Conservation (phyloP, 2,113 vertebrate genomes). For the Oryzias woworae region DNA sequence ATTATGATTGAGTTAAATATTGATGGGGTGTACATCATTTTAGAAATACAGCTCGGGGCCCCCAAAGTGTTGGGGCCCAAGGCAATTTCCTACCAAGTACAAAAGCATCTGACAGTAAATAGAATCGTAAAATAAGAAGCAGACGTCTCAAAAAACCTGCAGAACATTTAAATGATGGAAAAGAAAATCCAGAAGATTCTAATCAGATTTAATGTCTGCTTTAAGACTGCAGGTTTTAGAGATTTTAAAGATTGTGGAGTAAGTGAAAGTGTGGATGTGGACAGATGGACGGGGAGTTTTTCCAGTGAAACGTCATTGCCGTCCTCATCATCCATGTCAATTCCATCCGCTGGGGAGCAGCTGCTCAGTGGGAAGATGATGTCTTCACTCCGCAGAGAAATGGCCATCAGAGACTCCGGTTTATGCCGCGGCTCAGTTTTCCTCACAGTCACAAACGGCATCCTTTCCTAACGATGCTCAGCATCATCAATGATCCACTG, state of each 20-base stretch:
- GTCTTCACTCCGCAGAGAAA: slow-evolving; percentile 68
- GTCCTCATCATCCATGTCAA: slow-evolving; percentile 76
- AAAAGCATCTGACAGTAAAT: too few species aligned
- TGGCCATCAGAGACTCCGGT: slow-evolving; percentile 68
- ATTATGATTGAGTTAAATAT: too few species aligned
- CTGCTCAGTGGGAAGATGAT: slow-evolving; percentile 66
- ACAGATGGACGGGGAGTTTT: slow-evolving; percentile 68
- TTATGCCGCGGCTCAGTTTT: slow-evolving; percentile 55
- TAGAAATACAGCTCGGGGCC: too few species aligned
- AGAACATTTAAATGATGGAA: too few species aligned
- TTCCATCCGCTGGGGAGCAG: slow-evolving; percentile 56
- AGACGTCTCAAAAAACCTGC: too few species aligned
- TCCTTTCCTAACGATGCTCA: slow-evolving; percentile 55
- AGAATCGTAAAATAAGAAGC: too few species aligned
- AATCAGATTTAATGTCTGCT: too few species aligned
- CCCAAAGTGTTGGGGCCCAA: too few species aligned
- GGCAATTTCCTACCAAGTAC: too few species aligned
- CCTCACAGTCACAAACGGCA: slow-evolving; percentile 65
- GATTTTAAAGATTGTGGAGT: slow-evolving; percentile 4
- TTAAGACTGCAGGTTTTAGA: not conserved
- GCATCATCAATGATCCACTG: slow-evolving; percentile 47
- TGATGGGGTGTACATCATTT: too few species aligned
- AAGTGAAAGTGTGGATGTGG: slow-evolving; percentile 39
- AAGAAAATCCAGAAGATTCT: too few species aligned
- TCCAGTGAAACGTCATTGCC: slow-evolving; percentile 68